These are phyloP conservation scores for Protonemura montana DNA, from an alignment of 2,888 invertebrate species.

Conservation along the genomic window DNA sequence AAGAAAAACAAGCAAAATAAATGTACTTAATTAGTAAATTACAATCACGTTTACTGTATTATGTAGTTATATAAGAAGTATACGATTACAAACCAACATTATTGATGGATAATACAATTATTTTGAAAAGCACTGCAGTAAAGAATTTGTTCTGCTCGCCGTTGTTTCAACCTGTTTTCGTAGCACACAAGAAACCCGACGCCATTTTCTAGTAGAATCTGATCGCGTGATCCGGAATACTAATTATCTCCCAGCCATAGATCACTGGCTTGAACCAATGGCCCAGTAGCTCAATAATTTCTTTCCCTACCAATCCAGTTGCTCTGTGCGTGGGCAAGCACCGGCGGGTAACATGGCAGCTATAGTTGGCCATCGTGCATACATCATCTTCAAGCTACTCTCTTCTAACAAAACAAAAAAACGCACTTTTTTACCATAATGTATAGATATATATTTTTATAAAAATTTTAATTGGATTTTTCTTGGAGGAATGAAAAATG, in stretches of 20 bases:
- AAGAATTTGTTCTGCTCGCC: no score
- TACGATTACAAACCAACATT: no score
- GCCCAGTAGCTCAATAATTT: not conserved
- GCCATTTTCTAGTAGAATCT: not conserved
- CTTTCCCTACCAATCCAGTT: not conserved
- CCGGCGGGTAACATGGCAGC: not conserved
- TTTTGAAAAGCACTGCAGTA: no score
- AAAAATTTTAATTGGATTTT: constrained; percentile 12
- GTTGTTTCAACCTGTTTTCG: no score
- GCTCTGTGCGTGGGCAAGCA: not conserved
- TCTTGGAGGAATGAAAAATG: not conserved
- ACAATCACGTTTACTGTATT: no score
- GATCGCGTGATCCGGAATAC: not conserved
- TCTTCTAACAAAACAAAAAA: not conserved
- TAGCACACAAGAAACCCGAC: not conserved
- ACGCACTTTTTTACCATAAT: not conserved
- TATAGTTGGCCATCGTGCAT: not conserved
- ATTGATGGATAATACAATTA: no score
- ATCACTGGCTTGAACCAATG: not conserved
- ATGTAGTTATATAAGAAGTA: no score
- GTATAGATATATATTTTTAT: not conserved
- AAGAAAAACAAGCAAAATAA: no score
- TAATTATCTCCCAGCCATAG: not conserved
- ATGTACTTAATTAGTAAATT: no score
- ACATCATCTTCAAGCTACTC: not conserved